Evolutionary conservation across 2,797 vertebrate genomes (phyloP).

Genomic region (Scarus forsteni): DNA sequence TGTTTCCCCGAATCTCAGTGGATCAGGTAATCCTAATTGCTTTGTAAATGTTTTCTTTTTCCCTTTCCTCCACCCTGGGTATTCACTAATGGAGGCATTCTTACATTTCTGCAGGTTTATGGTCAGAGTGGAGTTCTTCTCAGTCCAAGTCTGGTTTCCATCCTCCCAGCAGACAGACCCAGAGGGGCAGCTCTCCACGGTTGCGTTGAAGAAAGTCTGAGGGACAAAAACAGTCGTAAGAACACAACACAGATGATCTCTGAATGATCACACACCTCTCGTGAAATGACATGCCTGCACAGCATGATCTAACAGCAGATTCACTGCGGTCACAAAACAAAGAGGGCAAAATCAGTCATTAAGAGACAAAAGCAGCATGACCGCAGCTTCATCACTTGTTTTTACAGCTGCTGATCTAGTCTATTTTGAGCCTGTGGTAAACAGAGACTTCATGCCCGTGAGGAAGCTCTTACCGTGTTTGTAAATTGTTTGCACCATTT

Average conservation of each 20-base stretch:
- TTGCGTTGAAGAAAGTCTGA: slow-evolving; percentile 84
- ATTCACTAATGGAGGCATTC: slow-evolving; percentile 45
- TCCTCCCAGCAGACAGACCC: slow-evolving; percentile 83
- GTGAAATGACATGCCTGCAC: slow-evolving; percentile 43
- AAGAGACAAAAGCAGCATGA: slow-evolving; percentile 35
- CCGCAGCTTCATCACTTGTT: slow-evolving; percentile 28
- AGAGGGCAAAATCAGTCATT: slow-evolving; percentile 64
- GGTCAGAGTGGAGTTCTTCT: slow-evolving; percentile 80
- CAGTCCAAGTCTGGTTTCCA: slow-evolving; percentile 79
- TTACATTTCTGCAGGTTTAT: slow-evolving; percentile 88
- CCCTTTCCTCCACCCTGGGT: neutral
- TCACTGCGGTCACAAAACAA: slow-evolving; percentile 20
- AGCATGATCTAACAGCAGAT: slow-evolving; percentile 37
- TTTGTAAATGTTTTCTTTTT: slow-evolving; percentile 21
- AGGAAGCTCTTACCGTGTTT: slow-evolving; percentile 75
- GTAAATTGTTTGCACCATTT: slow-evolving; percentile 87
- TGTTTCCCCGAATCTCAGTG: slow-evolving; percentile 48
- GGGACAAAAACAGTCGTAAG: slow-evolving; percentile 15
- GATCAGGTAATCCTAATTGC: slow-evolving; percentile 58
- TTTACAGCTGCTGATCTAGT: slow-evolving; percentile 20
- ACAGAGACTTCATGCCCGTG: slow-evolving; percentile 28
- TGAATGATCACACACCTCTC: slow-evolving; percentile 15
- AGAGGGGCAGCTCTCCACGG: slow-evolving; percentile 84
- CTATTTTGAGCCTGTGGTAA: slow-evolving; percentile 6
- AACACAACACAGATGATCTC: slow-evolving; percentile 13